Conservation (phyloP, 1,140 invertebrate species). For the Ganaspis sp. region DNA sequence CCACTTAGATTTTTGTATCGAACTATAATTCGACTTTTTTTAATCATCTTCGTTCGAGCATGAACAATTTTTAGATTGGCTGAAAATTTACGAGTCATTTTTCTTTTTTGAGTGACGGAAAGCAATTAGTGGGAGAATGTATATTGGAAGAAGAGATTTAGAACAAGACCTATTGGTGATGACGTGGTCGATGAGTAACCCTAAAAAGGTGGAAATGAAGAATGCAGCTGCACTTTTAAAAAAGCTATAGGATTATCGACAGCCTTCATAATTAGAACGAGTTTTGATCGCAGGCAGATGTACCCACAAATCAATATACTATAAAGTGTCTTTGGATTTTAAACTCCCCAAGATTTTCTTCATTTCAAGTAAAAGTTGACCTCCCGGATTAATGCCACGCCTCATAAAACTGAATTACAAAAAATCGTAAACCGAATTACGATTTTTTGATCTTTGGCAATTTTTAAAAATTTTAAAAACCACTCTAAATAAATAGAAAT, state of each 20-base stretch:
- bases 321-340: background rate
- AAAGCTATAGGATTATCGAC: background rate
- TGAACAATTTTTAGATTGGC: too few relatives aligned
- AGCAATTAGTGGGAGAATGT: background rate
- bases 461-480: too few relatives aligned
- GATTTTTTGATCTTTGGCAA: too few relatives aligned
- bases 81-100: constrained; percentile 13
- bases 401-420: too few relatives aligned
- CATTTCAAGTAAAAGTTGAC: background rate
- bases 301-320: constrained; percentile 5
- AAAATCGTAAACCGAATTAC: too few relatives aligned
- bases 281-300: background rate
- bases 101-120: constrained; percentile 10
- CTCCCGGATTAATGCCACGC: too few relatives aligned
- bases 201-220: constrained; percentile 2
- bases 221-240: constrained; percentile 19
- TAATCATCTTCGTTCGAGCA: too few relatives aligned
- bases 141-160: constrained; percentile 4
- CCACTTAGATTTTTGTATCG: too few relatives aligned
- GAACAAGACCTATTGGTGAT: background rate
- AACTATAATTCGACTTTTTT: too few relatives aligned
- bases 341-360: background rate
- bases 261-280: constrained; percentile 10
- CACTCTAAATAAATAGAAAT: too few relatives aligned
- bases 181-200: constrained; percentile 29